Evolutionary conservation across 2,797 vertebrate species (phyloP).

Genomic region (Sebastes kiyomatsui): DNA sequence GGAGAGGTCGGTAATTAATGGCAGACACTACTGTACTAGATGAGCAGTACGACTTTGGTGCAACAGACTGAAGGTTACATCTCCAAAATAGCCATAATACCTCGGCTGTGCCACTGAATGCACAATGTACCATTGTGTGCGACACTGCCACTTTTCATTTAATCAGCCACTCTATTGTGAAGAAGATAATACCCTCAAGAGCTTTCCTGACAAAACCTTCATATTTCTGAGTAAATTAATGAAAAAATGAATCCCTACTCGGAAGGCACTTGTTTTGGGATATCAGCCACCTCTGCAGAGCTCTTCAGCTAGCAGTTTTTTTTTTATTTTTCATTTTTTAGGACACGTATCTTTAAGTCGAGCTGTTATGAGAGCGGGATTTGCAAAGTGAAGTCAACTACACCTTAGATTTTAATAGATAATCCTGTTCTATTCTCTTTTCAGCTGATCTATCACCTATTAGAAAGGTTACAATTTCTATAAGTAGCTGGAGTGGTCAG

Average conservation of each 20-base stretch:
- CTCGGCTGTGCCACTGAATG: conserved; percentile 37
- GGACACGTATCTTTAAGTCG: not conserved
- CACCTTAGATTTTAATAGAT: not conserved
- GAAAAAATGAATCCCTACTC: conserved; percentile 39
- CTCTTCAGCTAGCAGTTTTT: not conserved
- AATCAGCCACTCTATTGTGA: conserved; percentile 63
- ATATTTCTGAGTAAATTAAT: conserved; percentile 61
- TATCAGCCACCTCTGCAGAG: conserved; percentile 10
- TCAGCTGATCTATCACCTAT: not conserved
- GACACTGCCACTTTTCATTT: conserved; percentile 65
- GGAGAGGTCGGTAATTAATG: not conserved
- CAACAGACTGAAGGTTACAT: conserved; percentile 50
- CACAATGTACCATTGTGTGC: conserved; percentile 56
- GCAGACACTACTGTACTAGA: not conserved
- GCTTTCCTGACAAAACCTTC: conserved; percentile 48
- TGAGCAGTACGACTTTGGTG: conserved; percentile 46
- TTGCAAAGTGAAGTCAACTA: not conserved
- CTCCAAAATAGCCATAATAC: conserved; percentile 52
- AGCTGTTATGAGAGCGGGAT: not conserved
- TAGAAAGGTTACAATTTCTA: not conserved
- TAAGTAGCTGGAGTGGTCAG: too few relatives aligned
- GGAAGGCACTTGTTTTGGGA: conserved; percentile 34
- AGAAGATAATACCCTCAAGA: conserved; percentile 56
- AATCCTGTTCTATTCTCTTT: conserved; percentile 12
- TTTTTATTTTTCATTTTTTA: not conserved